These are phyloP conservation scores for Smittia aterrima DNA, from an alignment of 2,888 invertebrate genomes.

Conservation along the genomic window DNA sequence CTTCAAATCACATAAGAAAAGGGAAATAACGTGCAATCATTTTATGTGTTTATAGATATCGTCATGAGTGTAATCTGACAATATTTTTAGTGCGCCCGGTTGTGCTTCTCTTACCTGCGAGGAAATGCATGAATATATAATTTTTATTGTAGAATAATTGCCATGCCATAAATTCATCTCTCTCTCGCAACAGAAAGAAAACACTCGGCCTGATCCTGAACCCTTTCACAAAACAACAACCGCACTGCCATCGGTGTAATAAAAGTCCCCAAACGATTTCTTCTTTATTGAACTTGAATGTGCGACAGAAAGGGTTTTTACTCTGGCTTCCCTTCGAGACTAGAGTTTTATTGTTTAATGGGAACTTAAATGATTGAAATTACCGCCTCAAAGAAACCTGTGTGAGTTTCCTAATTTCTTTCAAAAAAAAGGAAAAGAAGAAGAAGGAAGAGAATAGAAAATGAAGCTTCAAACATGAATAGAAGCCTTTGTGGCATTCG, in stretches of 20 bases:
- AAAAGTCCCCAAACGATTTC: not conserved
- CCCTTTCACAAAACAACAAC: slow-evolving; percentile 21
- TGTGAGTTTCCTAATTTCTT: slow-evolving; percentile 8
- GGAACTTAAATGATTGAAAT: slow-evolving; percentile 39
- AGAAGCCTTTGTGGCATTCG: slow-evolving; percentile 2
- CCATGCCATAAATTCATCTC: slow-evolving; percentile 10
- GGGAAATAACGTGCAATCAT: too few relatives aligned
- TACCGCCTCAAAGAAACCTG: slow-evolving; percentile 36
- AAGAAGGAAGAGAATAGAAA: not conserved
- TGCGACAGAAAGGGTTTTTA: slow-evolving; percentile 26
- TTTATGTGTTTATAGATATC: too few relatives aligned
- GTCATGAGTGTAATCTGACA: not conserved
- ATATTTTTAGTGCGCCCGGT: not conserved
- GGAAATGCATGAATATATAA: not conserved
- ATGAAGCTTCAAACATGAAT: slow-evolving; percentile 17
- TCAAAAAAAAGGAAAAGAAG: not conserved
- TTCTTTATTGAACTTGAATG: slow-evolving; percentile 21
- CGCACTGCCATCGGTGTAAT: slow-evolving; percentile 2
- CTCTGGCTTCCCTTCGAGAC: not conserved
- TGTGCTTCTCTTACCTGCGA: not conserved
- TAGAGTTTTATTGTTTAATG: slow-evolving; percentile 37
- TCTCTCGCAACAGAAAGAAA: not conserved
- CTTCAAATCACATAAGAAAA: too few relatives aligned
- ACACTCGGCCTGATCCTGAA: not conserved
- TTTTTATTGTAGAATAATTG: slow-evolving; percentile 34